phyloP scores from a whole-genome alignment of 2,797 vertebrate species.

The Lophotriccus pileatus region DNA sequence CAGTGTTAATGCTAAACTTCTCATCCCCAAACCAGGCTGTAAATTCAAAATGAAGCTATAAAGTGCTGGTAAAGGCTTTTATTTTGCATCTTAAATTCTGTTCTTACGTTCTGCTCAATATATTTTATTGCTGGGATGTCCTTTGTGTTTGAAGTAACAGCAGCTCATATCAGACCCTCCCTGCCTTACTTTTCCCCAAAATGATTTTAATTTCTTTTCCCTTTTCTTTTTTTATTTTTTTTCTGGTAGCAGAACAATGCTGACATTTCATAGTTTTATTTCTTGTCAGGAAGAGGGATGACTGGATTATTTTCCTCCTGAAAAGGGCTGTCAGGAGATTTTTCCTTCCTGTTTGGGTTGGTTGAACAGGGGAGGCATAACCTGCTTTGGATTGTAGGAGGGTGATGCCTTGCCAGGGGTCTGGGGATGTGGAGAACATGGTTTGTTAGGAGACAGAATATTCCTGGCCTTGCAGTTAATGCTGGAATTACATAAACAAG shows the following conservation, averaged over 20 bases:
- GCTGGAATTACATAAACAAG: not conserved
- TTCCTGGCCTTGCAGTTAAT: not conserved
- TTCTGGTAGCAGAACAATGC: not conserved
- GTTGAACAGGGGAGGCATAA: not conserved
- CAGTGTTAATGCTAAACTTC: not conserved
- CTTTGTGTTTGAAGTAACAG: not conserved
- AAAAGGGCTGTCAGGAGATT: not conserved
- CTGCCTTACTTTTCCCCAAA: not conserved
- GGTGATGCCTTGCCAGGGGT: not conserved
- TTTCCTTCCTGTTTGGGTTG: not conserved
- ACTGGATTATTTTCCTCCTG: not conserved
- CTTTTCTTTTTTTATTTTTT: not conserved
- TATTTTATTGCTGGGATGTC: not conserved
- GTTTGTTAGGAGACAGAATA: not conserved
- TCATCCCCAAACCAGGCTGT: not conserved
- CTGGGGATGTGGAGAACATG: rapidly evolving
- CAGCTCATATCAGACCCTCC: not conserved
- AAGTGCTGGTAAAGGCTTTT: not conserved
- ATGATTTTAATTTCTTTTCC: not conserved
- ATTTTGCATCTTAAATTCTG: not conserved
- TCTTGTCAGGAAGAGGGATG: not conserved
- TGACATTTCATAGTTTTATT: not conserved
- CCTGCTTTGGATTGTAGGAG: not conserved
- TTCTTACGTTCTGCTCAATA: not conserved
- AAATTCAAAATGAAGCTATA: not conserved